Evolutionary conservation across 2,113 vertebrate genomes (phyloP).

Genomic region (Neodon shergylaensis): DNA sequence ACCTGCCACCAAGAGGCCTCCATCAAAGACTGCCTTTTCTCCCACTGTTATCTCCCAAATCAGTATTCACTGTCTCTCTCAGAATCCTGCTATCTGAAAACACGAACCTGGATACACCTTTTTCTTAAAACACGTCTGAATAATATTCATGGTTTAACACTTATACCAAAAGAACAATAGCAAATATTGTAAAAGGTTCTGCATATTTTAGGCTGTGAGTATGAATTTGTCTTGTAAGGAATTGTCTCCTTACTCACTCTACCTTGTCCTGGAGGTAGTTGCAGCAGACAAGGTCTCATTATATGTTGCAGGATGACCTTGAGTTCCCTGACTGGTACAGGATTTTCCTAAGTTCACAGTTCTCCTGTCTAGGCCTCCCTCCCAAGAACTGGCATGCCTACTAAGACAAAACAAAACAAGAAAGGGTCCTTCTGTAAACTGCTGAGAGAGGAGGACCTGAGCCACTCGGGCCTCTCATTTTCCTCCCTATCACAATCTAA

Average conservation of each 20-base stretch:
- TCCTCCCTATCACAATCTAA: not conserved
- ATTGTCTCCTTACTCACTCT: constrained; percentile 11
- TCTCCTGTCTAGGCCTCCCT: not conserved
- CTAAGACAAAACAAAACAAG: not conserved
- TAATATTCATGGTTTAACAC: constrained; percentile 17
- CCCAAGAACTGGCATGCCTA: not conserved
- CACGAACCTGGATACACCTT: not conserved
- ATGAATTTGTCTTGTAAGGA: constrained; percentile 27
- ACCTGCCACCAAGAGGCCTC: not conserved
- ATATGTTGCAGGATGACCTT: not conserved
- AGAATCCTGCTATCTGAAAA: not conserved
- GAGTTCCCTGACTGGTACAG: not conserved
- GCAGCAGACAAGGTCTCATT: not conserved
- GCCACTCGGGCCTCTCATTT: constrained; percentile 17
- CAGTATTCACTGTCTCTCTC: not conserved
- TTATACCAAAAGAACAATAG: not conserved
- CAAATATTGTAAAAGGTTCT: constrained; percentile 21
- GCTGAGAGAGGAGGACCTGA: not conserved
- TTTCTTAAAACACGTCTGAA: constrained; percentile 22
- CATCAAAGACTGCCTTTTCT: not conserved
- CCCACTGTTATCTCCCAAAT: not conserved
- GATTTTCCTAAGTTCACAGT: not conserved
- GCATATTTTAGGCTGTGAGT: not conserved
- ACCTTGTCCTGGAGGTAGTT: too few species aligned
- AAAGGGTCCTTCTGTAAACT: constrained; percentile 38